Evolutionary conservation across 2,888 invertebrate genomes (phyloP).

Genomic region (Lydus trimaculatus): DNA sequence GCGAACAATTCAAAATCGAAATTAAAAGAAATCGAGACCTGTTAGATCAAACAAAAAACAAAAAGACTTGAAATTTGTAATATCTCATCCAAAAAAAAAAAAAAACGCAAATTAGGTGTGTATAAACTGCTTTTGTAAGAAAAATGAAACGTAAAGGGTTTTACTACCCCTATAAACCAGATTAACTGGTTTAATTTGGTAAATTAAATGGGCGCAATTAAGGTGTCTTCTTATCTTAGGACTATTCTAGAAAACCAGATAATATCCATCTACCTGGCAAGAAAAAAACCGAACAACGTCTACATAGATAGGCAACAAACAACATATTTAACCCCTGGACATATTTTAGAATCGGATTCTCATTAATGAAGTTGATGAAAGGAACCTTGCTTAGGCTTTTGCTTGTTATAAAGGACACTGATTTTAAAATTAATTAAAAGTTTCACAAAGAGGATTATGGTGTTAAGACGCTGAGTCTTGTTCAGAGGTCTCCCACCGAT

Average conservation of each 20-base stretch:
- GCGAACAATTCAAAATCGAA: background rate
- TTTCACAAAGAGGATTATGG: constrained; percentile 46
- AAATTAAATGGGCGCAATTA: constrained; percentile 33
- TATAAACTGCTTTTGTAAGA: background rate
- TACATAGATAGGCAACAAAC: background rate
- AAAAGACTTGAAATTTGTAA: constrained; percentile 2
- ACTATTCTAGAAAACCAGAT: background rate
- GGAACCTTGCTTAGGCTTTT: constrained; percentile 42
- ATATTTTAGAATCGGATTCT: constrained; percentile 28
- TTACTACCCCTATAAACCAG: constrained; percentile 11
- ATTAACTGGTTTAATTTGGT: constrained; percentile 27
- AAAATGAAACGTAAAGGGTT: constrained; percentile 18
- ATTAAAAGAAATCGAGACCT: background rate
- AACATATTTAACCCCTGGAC: background rate
- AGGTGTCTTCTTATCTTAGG: constrained; percentile 25
- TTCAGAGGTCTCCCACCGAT: constrained; percentile 31
- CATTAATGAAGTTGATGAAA: constrained; percentile 43
- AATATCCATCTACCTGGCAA: constrained; percentile 29
- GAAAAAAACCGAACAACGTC: constrained; percentile 2
- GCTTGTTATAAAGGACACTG: constrained; percentile 40
- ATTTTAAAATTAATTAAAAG: constrained; percentile 49
- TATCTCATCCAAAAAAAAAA: background rate
- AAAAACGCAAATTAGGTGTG: background rate
- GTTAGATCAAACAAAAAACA: background rate
- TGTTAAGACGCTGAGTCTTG: constrained; percentile 25